Conservation (phyloP, 2,113 vertebrate species). For the Xyliphius kryptos region DNA sequence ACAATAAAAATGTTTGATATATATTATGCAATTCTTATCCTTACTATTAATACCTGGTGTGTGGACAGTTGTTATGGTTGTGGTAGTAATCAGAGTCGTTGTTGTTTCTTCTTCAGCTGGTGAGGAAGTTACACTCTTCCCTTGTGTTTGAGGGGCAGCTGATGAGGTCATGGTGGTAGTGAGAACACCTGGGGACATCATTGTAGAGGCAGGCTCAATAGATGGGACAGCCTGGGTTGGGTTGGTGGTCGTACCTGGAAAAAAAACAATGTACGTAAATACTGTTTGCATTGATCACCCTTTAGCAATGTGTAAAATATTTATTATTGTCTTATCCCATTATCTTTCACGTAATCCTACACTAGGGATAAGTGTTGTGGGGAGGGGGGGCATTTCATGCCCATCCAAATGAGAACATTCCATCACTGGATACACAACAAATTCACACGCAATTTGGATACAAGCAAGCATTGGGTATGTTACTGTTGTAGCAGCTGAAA, state of each 20-base stretch:
- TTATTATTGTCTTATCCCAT: too few species aligned
- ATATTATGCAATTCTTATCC: background rate
- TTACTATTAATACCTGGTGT: constrained; percentile 67
- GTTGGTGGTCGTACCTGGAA: constrained; percentile 67
- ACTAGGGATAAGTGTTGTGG: too few species aligned
- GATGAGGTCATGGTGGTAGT: constrained; percentile 66
- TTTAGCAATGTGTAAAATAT: too few species aligned
- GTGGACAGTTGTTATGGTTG: constrained; percentile 85
- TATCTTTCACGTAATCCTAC: too few species aligned
- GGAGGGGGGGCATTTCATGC: too few species aligned
- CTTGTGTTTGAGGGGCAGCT: constrained; percentile 45
- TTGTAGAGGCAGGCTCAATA: constrained; percentile 52
- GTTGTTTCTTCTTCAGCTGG: constrained; percentile 82
- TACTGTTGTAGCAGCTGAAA: too few species aligned
- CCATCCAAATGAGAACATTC: too few species aligned
- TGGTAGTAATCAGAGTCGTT: constrained; percentile 84
- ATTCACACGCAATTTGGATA: too few species aligned
- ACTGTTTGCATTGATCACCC: too few species aligned
- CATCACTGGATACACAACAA: too few species aligned
- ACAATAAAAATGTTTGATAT: background rate
- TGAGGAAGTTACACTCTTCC: constrained; percentile 56
- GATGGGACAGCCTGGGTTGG: constrained; percentile 65
- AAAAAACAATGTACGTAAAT: too few species aligned
- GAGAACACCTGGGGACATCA: constrained; percentile 67
- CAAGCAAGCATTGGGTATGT: too few species aligned